These are phyloP conservation scores for Panorpa germanica DNA, from an alignment of 2,888 invertebrate species.

Conservation along the genomic window DNA sequence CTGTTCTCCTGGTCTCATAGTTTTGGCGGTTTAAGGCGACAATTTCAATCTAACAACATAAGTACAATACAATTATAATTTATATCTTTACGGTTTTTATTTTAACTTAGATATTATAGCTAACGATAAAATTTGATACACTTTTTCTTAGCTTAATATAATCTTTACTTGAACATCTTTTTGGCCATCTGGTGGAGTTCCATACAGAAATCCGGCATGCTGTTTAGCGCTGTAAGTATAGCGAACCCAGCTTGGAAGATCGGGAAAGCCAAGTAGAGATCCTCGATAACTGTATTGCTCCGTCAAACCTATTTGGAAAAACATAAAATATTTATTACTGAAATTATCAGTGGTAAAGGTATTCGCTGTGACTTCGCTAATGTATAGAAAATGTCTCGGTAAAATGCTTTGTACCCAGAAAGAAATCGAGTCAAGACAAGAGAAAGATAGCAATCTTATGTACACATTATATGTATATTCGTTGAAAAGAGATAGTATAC, in stretches of 20 bases:
- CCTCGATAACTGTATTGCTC: constrained; percentile 55
- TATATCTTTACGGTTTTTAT: too few relatives aligned
- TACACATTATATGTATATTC: too few relatives aligned
- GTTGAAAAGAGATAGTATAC: too few relatives aligned
- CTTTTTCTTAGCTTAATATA: not conserved
- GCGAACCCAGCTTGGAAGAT: constrained; percentile 71
- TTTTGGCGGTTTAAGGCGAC: constrained; percentile 58
- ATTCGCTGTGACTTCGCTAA: too few relatives aligned
- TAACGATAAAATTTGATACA: not conserved
- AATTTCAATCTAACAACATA: constrained; percentile 33
- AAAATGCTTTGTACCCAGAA: too few relatives aligned
- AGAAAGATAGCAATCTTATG: too few relatives aligned
- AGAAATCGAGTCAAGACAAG: too few relatives aligned
- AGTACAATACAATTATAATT: constrained; percentile 2
- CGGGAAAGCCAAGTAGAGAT: constrained; percentile 56
- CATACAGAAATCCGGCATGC: constrained; percentile 65
- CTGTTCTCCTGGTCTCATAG: constrained; percentile 49
- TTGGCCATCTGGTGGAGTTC: constrained; percentile 52
- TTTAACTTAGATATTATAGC: too few relatives aligned
- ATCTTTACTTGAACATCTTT: constrained; percentile 25
- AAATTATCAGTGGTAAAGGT: too few relatives aligned
- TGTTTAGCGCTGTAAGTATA: constrained; percentile 66
- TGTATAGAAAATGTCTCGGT: too few relatives aligned
- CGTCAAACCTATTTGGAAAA: too few relatives aligned
- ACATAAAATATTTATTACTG: too few relatives aligned